Evolutionary conservation across 2,113 vertebrate genomes (phyloP).

Genomic region (Microcebus lehilahytsara): DNA sequence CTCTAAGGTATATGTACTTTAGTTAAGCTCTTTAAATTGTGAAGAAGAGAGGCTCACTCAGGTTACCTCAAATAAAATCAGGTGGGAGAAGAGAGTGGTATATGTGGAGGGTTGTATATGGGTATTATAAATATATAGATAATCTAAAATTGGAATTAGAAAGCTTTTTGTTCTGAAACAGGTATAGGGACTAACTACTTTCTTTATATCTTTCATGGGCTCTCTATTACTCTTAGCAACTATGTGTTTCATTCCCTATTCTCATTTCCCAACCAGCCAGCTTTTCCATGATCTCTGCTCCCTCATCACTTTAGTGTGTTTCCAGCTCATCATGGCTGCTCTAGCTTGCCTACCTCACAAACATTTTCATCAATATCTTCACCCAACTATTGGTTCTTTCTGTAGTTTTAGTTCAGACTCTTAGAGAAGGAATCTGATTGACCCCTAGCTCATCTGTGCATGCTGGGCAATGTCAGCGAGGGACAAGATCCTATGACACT

Average conservation of each 20-base stretch:
- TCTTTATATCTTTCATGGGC: background rate
- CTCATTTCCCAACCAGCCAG: background rate
- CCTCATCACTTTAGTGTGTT: background rate
- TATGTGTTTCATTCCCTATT: background rate
- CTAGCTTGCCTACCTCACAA: background rate
- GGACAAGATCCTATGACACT: background rate
- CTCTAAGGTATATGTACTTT: background rate
- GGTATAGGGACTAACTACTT: background rate
- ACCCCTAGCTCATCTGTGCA: background rate
- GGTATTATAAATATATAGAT: background rate
- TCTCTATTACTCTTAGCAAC: background rate
- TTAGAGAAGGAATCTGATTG: background rate
- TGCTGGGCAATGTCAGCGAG: background rate
- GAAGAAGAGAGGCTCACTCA: constrained; percentile 21
- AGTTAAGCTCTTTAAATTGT: constrained; percentile 11
- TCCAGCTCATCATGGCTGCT: background rate
- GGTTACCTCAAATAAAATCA: constrained; percentile 14
- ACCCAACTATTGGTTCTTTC: background rate
- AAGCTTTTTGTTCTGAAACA: constrained; percentile 28
- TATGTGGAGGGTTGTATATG: background rate
- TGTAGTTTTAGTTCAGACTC: background rate
- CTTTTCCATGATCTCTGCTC: background rate
- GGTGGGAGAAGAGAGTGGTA: background rate
- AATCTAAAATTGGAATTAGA: background rate
- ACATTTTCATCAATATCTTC: background rate